Conservation (phyloP, 2,888 invertebrate species). For the Idaea aversata region DNA sequence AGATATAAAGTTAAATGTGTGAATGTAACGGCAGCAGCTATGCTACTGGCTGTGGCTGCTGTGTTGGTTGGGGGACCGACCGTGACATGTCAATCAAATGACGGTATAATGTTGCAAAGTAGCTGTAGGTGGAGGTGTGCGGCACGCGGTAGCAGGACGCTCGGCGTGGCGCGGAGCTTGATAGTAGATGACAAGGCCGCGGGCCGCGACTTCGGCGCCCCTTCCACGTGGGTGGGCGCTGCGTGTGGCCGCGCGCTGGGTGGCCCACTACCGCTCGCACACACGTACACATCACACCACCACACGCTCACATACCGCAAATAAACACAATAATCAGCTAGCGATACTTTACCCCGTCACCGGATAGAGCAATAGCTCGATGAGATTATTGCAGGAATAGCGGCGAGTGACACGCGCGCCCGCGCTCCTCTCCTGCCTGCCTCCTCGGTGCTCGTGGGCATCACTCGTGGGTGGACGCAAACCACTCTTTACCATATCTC, state of each 20-base stretch:
- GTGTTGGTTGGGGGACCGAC: constrained; percentile 34
- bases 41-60: not conserved
- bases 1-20: too few relatives aligned
- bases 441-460: constrained; percentile 8
- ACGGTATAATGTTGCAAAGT: constrained; percentile 18
- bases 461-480: constrained; percentile 35
- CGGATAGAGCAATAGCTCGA: constrained; percentile 75
- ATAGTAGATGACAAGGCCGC: constrained; percentile 30
- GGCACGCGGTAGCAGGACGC: constrained; percentile 27
- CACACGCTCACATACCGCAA: constrained; percentile 68
- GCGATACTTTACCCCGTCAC: constrained; percentile 78
- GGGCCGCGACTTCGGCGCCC: constrained; percentile 65
- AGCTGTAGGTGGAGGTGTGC: constrained; percentile 29
- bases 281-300: constrained; percentile 58
- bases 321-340: constrained; percentile 79
- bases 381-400: constrained; percentile 65
- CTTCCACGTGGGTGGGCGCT: constrained; percentile 77
- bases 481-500: constrained; percentile 44
- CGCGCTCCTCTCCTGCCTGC: constrained; percentile 26
- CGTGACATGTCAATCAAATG: constrained; percentile 63
- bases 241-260: constrained; percentile 79
- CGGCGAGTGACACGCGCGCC: constrained; percentile 66
- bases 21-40: not conserved
- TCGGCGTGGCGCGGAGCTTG: constrained; percentile 29
- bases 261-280: constrained; percentile 69